Base-by-base conservation (phyloP, 2,888 invertebrate genomes). In the Ormyrus rosae region DNA sequence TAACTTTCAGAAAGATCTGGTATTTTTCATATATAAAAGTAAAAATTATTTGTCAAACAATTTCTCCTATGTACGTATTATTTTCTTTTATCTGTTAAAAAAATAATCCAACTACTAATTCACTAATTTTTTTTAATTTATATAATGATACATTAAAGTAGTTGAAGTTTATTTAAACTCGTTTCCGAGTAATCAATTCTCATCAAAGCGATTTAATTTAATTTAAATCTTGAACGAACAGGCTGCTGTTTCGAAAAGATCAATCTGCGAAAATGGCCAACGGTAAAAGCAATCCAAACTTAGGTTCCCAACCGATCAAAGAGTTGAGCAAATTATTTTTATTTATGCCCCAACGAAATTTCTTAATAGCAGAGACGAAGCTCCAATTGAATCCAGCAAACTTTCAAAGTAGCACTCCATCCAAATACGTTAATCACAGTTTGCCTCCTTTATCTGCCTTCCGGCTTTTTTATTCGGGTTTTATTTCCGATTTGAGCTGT, bases 221-320 rank as follows among this genome's bases (percentile, higher is more conserved):
- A 60, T 70, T 60, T 11, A 19, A 53, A 10, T 6, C 56, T 8
- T 11, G 69, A 53, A 51, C 9, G 53, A 67, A 2, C 50, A 55
- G 63, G 46, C 53, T 56, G 7, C 55, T 34, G 34, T 4, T 34
- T 34, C 34, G 34, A 51, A 65, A 58, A 50, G 65, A 63, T 60
- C 63, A 11, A 71, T 70, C 71, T 48, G 65, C 70, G 71, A 58
- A 81, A 79, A 73, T 74, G 46, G 48, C 81, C 84, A 86, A 83
- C 83, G 84, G 83, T 80, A 82, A 85, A 87, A 88, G 87, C 86
- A 87, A 88, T 88, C 87, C 86, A 86, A 87, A 72, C 56, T 74
- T 72, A 55, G 19, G 48, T 60, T 45, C 56, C 68, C 51, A 64
- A 60, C 34, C 48, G 69, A 51, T 46, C 11, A 64, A 63, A 46